Conservation (phyloP, 2,888 invertebrate species). For the Torymus tubicola region DNA sequence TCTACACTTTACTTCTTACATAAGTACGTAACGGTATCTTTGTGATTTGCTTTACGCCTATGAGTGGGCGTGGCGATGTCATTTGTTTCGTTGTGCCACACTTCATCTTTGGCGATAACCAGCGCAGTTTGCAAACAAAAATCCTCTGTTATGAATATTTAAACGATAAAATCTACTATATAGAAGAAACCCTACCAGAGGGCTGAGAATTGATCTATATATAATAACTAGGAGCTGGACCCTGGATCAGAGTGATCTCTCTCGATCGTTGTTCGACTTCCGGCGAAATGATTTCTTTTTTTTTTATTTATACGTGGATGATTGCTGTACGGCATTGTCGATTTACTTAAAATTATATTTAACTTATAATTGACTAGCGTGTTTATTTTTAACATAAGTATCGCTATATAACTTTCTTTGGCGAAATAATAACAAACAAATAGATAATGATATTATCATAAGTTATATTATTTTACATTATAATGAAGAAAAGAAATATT, state of each 20-base stretch:
- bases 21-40: not conserved
- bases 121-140: slow-evolving; percentile 42
- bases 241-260: slow-evolving; percentile 53
- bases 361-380: not conserved
- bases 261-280: slow-evolving; percentile 31
- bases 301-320: slow-evolving; percentile 6
- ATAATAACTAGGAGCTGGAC: slow-evolving; percentile 62
- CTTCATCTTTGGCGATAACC: slow-evolving; percentile 23
- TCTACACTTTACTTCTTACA: slow-evolving; percentile 26
- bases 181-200: slow-evolving; percentile 43
- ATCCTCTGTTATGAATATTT: slow-evolving; percentile 2
- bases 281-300: slow-evolving; percentile 5
- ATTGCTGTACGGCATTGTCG: slow-evolving; percentile 28
- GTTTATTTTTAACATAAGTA: not conserved
- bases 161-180: slow-evolving; percentile 22
- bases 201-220: slow-evolving; percentile 39
- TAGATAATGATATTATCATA: no score
- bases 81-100: slow-evolving; percentile 37
- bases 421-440: no score
- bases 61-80: not conserved
- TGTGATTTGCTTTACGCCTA: not conserved
- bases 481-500: no score
- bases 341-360: slow-evolving; percentile 1
- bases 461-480: no score
- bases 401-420: no score